Evolutionary conservation across 1,140 invertebrate species (phyloP), one percentile per base, ranked within the genome.

Genomic region (Danaus plexippus): DNA sequence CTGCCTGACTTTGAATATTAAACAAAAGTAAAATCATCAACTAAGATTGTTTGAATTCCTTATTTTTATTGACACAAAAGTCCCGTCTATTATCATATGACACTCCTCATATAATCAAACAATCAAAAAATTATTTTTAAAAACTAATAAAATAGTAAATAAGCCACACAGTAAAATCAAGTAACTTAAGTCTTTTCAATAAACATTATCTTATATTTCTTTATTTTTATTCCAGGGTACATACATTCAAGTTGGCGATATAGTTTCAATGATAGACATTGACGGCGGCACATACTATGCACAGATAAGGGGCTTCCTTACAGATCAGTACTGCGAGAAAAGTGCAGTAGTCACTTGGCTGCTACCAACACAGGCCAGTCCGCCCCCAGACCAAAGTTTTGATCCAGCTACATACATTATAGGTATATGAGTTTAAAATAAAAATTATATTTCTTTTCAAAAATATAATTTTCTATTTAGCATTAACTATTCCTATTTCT

Each of bases 261-360:
- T 98, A 73, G 95, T 97, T 0, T 96, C 95, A 1, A 88, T 97
- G 72, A 88, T 92, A 32, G 95, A 97, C 75, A 80, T 91, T 42
- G 91, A 94, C 54, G 92, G 93, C 51, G 92, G 90, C 49, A 90
- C 92, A 47, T 97, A 93, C 87, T 98, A 96, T 81, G 96, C 95
- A 42, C 96, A 98, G 87, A 92, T 98, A 41, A 89, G 94, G 64
- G 96, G 95, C 1, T 91, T 98, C 52, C 86, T 97, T 15, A 95
- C 95, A 9, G 96, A 98, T 81, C 95, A 97, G 73, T 97, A 95
- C 85, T 96, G 95, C 74, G 94, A 97, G 73, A 97, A 97, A 85
- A 97, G 95, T 87, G 96, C 95, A 7, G 94, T 94, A 8, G 88
- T 98, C n/a, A 96, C 95, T 0, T 98, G 96, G 96, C 88, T 98